Evolutionary conservation across 2,113 vertebrate species (phyloP), one percentile per base, ranked within the genome.

Genomic region (Nesoenas mayeri): DNA sequence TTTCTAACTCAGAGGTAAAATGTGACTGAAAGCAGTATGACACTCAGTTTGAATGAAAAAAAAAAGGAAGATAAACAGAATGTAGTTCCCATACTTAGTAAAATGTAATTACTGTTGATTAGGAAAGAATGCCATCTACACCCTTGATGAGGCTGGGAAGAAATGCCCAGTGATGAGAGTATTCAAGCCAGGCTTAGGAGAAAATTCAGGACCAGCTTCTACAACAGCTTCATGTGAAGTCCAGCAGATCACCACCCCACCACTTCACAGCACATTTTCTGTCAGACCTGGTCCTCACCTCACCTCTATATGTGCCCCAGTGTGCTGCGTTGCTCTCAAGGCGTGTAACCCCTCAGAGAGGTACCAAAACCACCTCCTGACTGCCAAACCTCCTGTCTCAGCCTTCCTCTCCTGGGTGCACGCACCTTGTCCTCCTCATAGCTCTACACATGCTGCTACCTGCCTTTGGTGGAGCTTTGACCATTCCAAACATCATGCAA

Each of bases 221-320:
- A 25, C 22, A n/a, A 16, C 2, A 2, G 4, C 31, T 73, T 38
- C 2, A 0, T 26, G 20, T 31, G 24, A n/a, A 38, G n/a, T 48
- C 28, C 5, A 1, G 19, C 67, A 67, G 31, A 26, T 75, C 91
- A 9, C 53, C 50, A 24, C 21, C 34, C 11, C 44, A 64, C 40
- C 42, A 47, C 65, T 47, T 47, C 36, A 67, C 26, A 48, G 38
- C 20, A 24, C 0, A 1, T 50, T n/a, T 78, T 48, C 18, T 36
- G 11, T 50, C 5, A 3, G 34, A 62, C 8, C 17, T 42, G 31
- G 18, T 73, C 54, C 66, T 73, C 32, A 17, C 16, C n/a, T 60
- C 47, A 40, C 36, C 24, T 64, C 51, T 40, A 11, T 7, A 6
- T 12, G 14, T 65, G 51, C 48, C 34, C 14, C 20, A 6, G 21